A percentile compares a stretch with the other conserved stretches of the same genome.
Evolutionary conservation across 2,797 vertebrate species (phyloP).

Genomic region (Sebastes cheni): DNA sequence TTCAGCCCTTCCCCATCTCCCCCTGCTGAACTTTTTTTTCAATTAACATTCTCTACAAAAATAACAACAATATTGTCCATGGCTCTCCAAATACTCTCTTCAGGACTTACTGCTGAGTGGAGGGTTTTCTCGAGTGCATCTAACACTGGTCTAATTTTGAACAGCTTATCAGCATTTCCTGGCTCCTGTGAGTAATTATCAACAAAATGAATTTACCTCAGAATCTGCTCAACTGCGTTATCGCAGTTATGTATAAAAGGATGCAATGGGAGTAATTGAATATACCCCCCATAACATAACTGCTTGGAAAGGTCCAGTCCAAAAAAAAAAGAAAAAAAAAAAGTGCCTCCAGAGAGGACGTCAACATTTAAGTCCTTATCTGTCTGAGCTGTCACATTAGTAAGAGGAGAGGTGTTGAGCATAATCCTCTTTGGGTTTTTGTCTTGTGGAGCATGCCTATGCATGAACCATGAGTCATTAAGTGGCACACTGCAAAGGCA

Average conservation of each 20-base stretch:
- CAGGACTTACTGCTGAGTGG: too few species aligned
- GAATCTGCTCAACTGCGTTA: background rate
- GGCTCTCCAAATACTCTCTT: too few species aligned
- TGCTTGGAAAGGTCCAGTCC: conserved; percentile 18
- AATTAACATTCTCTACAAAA: too few species aligned
- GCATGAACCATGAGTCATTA: conserved; percentile 68
- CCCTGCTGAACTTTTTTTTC: too few species aligned
- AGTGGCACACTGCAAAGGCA: conserved; percentile 46
- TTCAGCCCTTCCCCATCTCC: too few species aligned
- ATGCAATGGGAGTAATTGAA: conserved; percentile 26
- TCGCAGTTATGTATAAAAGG: conserved; percentile 37
- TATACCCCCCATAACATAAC: conserved; percentile 18
- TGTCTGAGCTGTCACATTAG: conserved; percentile 62
- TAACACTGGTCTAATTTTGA: too few species aligned
- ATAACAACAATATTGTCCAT: too few species aligned
- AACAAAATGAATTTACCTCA: too few species aligned
- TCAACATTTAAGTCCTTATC: conserved; percentile 51
- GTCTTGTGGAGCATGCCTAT: conserved; percentile 46
- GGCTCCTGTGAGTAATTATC: too few species aligned
- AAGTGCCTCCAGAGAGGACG: conserved; percentile 15
- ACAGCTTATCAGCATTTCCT: too few species aligned
- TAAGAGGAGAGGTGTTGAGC: conserved; percentile 44
- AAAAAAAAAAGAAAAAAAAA: background rate
- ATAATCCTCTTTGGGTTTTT: conserved; percentile 48
- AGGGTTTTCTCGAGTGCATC: too few species aligned